Evolutionary conservation across 2,888 invertebrate species (phyloP), one percentile per base, ranked within the genome.

Genomic region (Scaptomyza polygonia): DNA sequence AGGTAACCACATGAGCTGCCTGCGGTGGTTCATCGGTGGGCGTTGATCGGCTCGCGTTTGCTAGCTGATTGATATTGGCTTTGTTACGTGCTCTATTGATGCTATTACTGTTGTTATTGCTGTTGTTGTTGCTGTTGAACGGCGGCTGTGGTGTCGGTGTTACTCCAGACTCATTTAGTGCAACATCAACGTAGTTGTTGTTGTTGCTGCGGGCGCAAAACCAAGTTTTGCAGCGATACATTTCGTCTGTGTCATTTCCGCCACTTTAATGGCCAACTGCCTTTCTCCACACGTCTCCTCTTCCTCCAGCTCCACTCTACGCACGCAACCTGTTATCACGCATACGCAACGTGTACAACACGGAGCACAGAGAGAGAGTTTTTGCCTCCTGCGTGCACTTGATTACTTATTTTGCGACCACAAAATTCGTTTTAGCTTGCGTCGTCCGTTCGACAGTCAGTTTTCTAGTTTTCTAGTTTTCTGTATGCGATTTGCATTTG

Each of bases 191-290:
- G 52, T 89, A 89, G 80, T 91, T 89, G 76, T 90, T 90, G 74
- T 89, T 90, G 80, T 91, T 91, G 76, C 86, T 91, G 65, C 91
- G 90, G 49, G 90, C 87, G 86, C 91, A 92, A 79, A 92, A 91
- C 92, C 92, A 92, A 77, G 89, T 91, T 80, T 90, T 88, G 79
- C 92, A 92, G 69, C 91, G 91, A 84, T 91, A 91, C 86, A 92
- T 90, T 81, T 77, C 72, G 86, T 59, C 80, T 73, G 69, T 82
- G 86, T 86, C 82, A 82, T 82, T 82, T 79, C 82, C 82, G 75
- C 77, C 87, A 65, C 83, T 82, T 82, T 83, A 81, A 82, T 75
- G 75, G 75, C 66, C 61, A 52, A 27, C 49, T 39, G 49, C 40
- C 61, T 25, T 16, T 49, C 45, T 11, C 34, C 29, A 5, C 67